Conservation (phyloP, 92 coral and sea anemone species). For the Porites rus region DNA sequence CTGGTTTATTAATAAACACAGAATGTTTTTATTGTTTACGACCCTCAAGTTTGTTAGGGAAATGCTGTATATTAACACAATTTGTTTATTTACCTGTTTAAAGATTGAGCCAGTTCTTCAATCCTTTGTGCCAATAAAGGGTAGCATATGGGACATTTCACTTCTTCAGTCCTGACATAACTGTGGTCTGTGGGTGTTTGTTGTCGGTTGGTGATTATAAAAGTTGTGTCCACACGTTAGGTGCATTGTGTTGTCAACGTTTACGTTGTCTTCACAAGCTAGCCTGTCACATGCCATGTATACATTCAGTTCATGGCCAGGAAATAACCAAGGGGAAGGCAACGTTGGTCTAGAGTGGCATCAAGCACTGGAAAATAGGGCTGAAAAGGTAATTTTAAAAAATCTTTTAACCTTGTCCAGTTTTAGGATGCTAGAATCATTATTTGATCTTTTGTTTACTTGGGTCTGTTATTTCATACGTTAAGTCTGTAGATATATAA, state of each 20-base stretch:
- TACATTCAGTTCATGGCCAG: conserved; percentile 4
- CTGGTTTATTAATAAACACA: too few species aligned
- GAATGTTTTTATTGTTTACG: too few species aligned
- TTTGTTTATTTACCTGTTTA: neutral
- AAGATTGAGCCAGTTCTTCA: conserved; percentile 6
- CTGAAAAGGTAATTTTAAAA: conserved; percentile 1
- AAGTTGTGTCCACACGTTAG: conserved; percentile 12
- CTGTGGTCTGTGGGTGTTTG: conserved; percentile 6
- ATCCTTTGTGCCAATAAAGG: neutral
- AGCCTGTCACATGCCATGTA: conserved; percentile 9
- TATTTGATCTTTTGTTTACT: too few species aligned
- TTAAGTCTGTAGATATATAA: too few species aligned
- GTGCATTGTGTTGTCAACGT: neutral
- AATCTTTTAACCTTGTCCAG: too few species aligned
- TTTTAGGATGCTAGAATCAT: too few species aligned
- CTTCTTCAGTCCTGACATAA: neutral
- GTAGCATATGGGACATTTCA: conserved; percentile 8
- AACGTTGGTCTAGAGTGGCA: conserved; percentile 41
- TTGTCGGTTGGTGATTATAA: neutral
- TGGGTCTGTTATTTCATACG: too few species aligned
- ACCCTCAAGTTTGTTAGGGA: too few species aligned
- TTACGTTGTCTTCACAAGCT: neutral
- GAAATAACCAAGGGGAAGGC: conserved; percentile 32
- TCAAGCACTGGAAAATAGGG: conserved; percentile 52
- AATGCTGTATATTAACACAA: too few species aligned